These are phyloP conservation scores for Octomys mimax DNA, from an alignment of 2,797 vertebrate genomes.

Conservation along the genomic window DNA sequence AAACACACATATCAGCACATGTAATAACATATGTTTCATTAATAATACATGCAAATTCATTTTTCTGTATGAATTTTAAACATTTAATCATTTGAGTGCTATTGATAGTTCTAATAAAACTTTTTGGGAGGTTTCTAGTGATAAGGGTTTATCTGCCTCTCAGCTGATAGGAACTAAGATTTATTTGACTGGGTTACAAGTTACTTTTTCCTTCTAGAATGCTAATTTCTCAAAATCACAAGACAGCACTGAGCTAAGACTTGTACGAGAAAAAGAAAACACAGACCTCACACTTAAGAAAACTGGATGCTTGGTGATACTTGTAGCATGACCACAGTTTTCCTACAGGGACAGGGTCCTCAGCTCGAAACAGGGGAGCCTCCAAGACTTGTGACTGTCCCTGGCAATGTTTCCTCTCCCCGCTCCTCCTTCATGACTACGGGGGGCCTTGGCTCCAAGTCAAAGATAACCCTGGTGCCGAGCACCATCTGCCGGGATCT, in stretches of 20 bases:
- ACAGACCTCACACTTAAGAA: neutral
- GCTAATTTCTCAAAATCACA: constrained; percentile 36
- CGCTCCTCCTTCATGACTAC: neutral
- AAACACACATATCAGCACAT: neutral
- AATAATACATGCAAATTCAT: neutral
- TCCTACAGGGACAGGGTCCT: neutral
- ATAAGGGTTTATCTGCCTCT: neutral
- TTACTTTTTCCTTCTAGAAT: neutral
- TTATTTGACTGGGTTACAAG: neutral
- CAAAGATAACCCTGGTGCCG: neutral
- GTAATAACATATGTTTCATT: neutral
- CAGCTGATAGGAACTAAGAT: neutral
- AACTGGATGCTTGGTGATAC: neutral
- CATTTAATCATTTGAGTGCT: neutral
- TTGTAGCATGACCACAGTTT: neutral
- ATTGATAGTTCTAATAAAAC: neutral
- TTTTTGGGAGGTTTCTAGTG: neutral
- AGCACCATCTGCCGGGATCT: neutral
- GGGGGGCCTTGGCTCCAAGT: neutral
- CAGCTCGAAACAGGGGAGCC: neutral
- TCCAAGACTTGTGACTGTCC: neutral
- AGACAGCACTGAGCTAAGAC: neutral
- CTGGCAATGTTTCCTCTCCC: neutral
- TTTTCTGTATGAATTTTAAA: neutral
- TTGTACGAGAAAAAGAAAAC: neutral